phyloP scores from a whole-genome alignment of 2,113 vertebrate species.

The Grammatotria lemairii region DNA sequence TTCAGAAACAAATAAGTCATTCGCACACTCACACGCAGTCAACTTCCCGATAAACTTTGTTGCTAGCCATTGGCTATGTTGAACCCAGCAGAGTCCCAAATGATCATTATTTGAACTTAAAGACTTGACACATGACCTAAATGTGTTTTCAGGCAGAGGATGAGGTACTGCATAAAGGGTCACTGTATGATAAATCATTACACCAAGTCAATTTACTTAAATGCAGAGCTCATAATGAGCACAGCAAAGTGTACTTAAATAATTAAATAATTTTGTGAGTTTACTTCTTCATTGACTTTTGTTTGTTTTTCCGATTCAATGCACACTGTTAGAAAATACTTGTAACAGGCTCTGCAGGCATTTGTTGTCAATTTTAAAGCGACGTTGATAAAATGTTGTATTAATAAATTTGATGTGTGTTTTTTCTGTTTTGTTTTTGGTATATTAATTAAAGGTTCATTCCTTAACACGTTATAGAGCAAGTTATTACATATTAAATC shows the following conservation, averaged over 20 bases:
- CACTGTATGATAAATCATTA: too few relatives aligned
- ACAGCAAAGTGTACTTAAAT: neutral
- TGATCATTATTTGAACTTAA: neutral
- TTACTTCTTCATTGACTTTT: neutral
- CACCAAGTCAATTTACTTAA: neutral
- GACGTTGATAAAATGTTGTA: neutral
- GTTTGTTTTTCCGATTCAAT: neutral
- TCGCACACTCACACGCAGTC: rapidly evolving
- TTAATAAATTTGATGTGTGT: rapidly evolving
- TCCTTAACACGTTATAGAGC: neutral
- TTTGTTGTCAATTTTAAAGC: neutral
- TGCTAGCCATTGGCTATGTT: neutral
- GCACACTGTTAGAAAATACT: neutral
- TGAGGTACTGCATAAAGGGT: too few relatives aligned
- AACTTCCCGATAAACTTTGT: neutral
- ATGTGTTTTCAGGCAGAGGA: too few relatives aligned
- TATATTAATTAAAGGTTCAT: neutral
- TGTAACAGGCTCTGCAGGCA: neutral
- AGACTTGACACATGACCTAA: too few relatives aligned
- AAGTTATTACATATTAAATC: neutral
- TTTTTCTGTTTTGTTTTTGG: neutral
- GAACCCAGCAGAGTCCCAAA: neutral
- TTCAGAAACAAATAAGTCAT: neutral
- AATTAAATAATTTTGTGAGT: neutral
- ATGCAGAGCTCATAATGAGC: neutral